Evolutionary conservation across 2,888 invertebrate genomes (phyloP), one percentile per base, ranked within the genome.

Genomic region (Parnassius apollo): DNA sequence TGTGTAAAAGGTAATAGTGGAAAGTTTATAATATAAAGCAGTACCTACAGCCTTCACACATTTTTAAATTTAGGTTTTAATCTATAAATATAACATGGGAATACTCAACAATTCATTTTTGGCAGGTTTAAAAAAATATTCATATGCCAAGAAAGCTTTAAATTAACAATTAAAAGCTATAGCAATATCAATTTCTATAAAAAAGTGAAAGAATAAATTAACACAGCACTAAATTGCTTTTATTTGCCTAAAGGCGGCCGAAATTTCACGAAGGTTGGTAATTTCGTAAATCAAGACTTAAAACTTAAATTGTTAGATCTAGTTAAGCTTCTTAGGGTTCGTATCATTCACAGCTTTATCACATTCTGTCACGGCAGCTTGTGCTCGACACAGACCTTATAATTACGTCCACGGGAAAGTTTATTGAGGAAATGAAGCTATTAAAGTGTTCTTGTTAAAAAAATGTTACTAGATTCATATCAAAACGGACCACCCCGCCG

Each of bases 361-460:
- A 76, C 76, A 68, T 55, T 58, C 57, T 75, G 80, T 82, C 82
- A 81, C 82, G 81, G 70, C 66, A 57, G 45, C 57, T 51, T 45
- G 50, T 50, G 44, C 8, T 12, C 65, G 63, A 65, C 62, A 61
- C 63, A 58, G 62, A 57, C 22, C 61, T 60, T 69, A 69, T 75
- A 77, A 78, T 76, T 70, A 74, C 68, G 67, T 70, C 66, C 58
- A 61, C 62, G 66, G 66, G 70, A 68, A 71, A 65, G 69, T 75
- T 75, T 71, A 77, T 69, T 66, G 68, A 57, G 62, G 55, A 61
- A 66, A 75, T 77, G 70, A 75, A 73, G 74, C 69, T 71, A 75
- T 73, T 71, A 69, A 59, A 69, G 65, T 69, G 67, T 67, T 66
- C 52, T 65, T 65, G 65, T 69, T 69, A 69, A 69, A 66, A 69